Percentiles rank a stretch among this genome's conserved stretches.
These are phyloP conservation scores for zebrafish (Danio rerio) DNA, from an alignment of 2,113 vertebrate species.

Conservation along the genomic window GRCz12tu NC_133193.1:19688501-19689000, in stretches of 20 bases:
- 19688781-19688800: slow-evolving; percentile 32
- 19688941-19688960: slow-evolving; percentile 37
- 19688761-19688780: slow-evolving; percentile 36
- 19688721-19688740: slow-evolving; percentile 41
- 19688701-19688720: slow-evolving; percentile 44
- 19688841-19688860: slow-evolving; percentile 25
- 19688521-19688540: background rate
- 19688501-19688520: background rate
- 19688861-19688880: slow-evolving; percentile 12
- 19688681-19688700: slow-evolving; percentile 41
- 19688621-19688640: slow-evolving; percentile 9
- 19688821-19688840: slow-evolving; percentile 6
- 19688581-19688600: slow-evolving; percentile 37
- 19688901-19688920: background rate
- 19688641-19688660: slow-evolving; percentile 6
- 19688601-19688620: slow-evolving; percentile 15
- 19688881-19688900: background rate
- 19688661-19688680: slow-evolving; percentile 49
- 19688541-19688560: slow-evolving; percentile 11
- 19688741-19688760: slow-evolving; percentile 39
- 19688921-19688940: slow-evolving; percentile 23
- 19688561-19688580: slow-evolving; percentile 39
- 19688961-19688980: slow-evolving; percentile 33
- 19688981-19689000: slow-evolving; percentile 45
- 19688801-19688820: slow-evolving; percentile 5